Base-by-base conservation (phyloP, 1,140 invertebrate genomes). In the Ooceraea biroi region DNA sequence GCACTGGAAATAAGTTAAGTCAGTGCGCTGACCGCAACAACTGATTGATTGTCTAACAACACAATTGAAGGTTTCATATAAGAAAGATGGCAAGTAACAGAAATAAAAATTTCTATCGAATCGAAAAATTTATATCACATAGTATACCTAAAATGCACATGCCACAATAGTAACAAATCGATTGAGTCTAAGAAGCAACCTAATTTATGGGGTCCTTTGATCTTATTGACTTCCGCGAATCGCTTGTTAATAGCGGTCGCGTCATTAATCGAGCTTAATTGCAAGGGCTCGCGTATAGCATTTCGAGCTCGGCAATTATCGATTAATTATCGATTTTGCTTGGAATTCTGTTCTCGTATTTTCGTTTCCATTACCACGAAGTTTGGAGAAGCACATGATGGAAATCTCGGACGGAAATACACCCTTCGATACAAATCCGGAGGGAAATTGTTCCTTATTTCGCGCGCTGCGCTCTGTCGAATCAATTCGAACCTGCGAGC, bases 241-340 rank as follows among this genome's bases (percentile, higher is more conserved):
- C 61, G 86, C 58, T 61, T 85, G 85, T 57, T 88, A 88, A 88
- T 80, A 44, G 52, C 41, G 10, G 41, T 36, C 46, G 25, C 68
- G 25, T 84, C 73, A 84, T 88, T 87, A 88, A 88, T 68, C 25
- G 44, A 25, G 48, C 68, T 88, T 77, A 65, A 87, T 87, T 86
- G 69, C 57, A 11, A 14, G 48, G 17, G 44, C 36, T 27, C 12
- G 36, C 22, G 25, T 57, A 57, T 48, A 60, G 19, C 44, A 69
- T 74, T 85, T 60, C 58, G 63, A 83, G 36, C 41, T 69, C 58
- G 27, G 25, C 27, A 78, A 86, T 58, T 60, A 82, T 78, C 66
- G 72, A 86, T 73, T n/a, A n/a, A n/a, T n/a, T n/a, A n/a, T n/a
- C n/a, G n/a, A n/a, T 46, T 41, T 87, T 74, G 36, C 17, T 48